phyloP scores from a whole-genome alignment of 2,797 vertebrate genomes.

The Clamator glandarius region DNA sequence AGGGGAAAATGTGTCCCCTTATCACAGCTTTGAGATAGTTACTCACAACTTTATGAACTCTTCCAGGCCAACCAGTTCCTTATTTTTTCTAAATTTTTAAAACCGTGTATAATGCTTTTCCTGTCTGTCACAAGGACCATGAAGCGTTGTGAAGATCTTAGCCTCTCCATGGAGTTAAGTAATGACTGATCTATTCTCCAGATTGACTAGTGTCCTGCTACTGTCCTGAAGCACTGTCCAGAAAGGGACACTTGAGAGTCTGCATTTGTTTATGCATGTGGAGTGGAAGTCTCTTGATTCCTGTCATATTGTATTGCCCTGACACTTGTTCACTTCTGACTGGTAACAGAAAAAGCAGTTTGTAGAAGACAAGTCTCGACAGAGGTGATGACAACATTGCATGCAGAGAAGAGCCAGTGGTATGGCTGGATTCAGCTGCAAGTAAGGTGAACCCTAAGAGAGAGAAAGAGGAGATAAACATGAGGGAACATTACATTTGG shows the following conservation, averaged over 20 bases:
- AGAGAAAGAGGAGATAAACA: neutral
- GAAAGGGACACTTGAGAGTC: neutral
- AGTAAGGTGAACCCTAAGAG: neutral
- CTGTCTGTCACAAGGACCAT: neutral
- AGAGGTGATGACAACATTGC: neutral
- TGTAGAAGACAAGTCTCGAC: neutral
- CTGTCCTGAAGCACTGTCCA: neutral
- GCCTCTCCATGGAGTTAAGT: fast-evolving
- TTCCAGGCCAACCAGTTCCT: neutral
- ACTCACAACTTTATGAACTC: neutral
- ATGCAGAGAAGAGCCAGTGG: neutral
- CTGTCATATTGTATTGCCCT: neutral
- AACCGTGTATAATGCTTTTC: neutral
- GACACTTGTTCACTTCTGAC: neutral
- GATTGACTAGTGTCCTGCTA: neutral
- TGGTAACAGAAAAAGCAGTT: neutral
- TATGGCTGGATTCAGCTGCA: neutral
- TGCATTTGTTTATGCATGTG: fast-evolving
- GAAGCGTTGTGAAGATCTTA: neutral
- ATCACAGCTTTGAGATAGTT: neutral
- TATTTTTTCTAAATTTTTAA: fast-evolving
- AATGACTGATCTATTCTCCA: neutral
- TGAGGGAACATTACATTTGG: neutral
- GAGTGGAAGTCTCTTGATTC: neutral
- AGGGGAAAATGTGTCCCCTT: fast-evolving